Evolutionary conservation across 2,888 invertebrate genomes (phyloP).

Genomic region (Cataglyphis livida): DNA sequence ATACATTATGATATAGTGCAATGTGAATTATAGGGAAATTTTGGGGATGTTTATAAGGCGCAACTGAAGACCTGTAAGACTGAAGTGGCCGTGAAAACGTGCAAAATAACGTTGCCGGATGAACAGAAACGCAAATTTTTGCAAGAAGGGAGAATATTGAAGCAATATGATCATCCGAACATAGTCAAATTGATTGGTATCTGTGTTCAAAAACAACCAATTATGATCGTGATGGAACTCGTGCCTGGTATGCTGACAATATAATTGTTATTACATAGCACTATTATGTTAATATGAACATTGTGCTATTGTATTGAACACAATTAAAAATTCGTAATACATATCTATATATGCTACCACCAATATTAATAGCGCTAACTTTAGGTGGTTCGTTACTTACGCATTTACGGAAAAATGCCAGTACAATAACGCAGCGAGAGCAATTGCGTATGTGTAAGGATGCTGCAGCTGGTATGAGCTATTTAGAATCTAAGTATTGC

Average conservation of each 20-base stretch:
- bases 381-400: constrained; percentile 95
- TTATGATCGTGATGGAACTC: constrained; percentile 99
- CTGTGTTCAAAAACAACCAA: constrained; percentile 98
- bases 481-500: constrained; percentile 97
- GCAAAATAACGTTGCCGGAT: constrained; percentile 96
- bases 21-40: constrained; percentile 92
- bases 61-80: constrained; percentile 92
- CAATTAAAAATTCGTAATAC: constrained; percentile 49
- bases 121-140: constrained; percentile 97
- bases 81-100: constrained; percentile 98
- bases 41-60: constrained; percentile 98
- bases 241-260: constrained; percentile 90
- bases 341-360: not conserved
- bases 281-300: constrained; percentile 15
- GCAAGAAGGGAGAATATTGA: constrained; percentile 97
- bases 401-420: constrained; percentile 93
- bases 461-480: constrained; percentile 97
- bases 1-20: not conserved
- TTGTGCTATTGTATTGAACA: not conserved
- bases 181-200: constrained; percentile 98
- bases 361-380: constrained; percentile 16
- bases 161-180: constrained; percentile 98
- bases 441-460: constrained; percentile 96
- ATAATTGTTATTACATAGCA: not conserved
- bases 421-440: constrained; percentile 89